Evolutionary conservation across 2,888 invertebrate genomes (phyloP), one percentile per base, ranked within the genome.

Genomic region (Sclerodermus sp.): DNA sequence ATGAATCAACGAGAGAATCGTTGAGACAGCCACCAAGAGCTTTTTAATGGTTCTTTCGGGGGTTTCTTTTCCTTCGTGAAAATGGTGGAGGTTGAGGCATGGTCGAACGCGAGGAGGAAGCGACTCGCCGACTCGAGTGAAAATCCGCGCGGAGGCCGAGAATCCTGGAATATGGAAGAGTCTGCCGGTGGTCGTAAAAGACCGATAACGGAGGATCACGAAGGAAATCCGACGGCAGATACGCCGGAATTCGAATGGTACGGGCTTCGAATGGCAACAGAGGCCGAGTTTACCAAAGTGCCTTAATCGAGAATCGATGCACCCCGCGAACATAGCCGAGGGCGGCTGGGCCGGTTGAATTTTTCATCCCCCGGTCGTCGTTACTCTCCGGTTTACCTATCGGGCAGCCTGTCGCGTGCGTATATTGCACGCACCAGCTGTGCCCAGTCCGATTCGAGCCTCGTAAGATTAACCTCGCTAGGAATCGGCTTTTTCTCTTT

Each of bases 241-340:
- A 10, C 13, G 36, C 10, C 23, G 23, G 39, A 31, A 32, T 17
- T 14, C 31, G 39, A 34, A 18, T 37, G 29, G 45, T 42, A 30
- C 42, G 39, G 45, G 23, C 36, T 30, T 34, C 17, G 34, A 41
- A 40, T 34, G 31, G 42, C 29, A 37, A 47, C 18, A 37, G 23
- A 23, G 42, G 23, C 30, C 42, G 4, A 18, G 30, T 15, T 12
- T 23, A 43, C 29, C 45, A 17, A 13, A 42, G 32, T 30, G 39
- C 53, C 42, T 60, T 58, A 60, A 63, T 63, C 58, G 54, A 45
- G 47, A 56, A 63, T 58, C 60, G 58, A 63, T 53, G 36, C 32
- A 34, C 4, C 17, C 16, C 34, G 2, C 40, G 30, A 12, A 4
- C 38, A 2, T 36, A 8, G 3, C 8, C 8, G 23, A 8, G 23